phyloP scores from a whole-genome alignment of 2,797 vertebrate genomes.

The Myotis daubentonii region DNA sequence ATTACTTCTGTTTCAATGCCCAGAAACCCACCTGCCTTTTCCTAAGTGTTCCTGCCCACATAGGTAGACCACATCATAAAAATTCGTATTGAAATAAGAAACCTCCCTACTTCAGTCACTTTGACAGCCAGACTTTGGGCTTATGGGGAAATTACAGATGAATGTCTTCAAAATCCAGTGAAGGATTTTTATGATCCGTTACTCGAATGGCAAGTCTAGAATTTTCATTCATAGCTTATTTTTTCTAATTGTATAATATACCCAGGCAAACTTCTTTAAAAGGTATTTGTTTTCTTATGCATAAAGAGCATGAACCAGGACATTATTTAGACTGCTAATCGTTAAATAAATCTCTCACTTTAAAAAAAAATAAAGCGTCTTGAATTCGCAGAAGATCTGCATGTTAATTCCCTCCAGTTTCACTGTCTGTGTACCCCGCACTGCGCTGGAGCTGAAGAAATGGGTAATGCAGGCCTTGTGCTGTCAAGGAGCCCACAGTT shows the following conservation, averaged over 20 bases:
- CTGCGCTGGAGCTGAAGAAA: background rate
- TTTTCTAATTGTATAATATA: conserved; percentile 60
- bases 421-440: background rate
- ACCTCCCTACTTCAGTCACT: conserved; percentile 26
- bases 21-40: conserved; percentile 65
- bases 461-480: background rate
- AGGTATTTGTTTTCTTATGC: conserved; percentile 58
- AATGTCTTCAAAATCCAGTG: conserved; percentile 60
- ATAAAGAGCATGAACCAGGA: conserved; percentile 29
- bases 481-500: background rate
- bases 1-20: conserved; percentile 39
- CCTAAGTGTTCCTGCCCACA: conserved; percentile 54
- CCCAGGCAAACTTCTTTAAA: conserved; percentile 40
- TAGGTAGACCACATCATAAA: conserved; percentile 68
- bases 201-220: conserved; percentile 30
- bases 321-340: conserved; percentile 60
- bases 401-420: background rate
- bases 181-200: conserved; percentile 49
- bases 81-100: conserved; percentile 70
- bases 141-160: conserved; percentile 37
- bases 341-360: conserved; percentile 44
- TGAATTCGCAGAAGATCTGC: background rate
- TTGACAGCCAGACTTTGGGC: conserved; percentile 50
- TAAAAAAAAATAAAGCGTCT: background rate
- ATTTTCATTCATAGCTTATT: conserved; percentile 62